These are phyloP conservation scores for Xestia ashworthii DNA, from an alignment of 2,888 invertebrate genomes.

Conservation along the genomic window DNA sequence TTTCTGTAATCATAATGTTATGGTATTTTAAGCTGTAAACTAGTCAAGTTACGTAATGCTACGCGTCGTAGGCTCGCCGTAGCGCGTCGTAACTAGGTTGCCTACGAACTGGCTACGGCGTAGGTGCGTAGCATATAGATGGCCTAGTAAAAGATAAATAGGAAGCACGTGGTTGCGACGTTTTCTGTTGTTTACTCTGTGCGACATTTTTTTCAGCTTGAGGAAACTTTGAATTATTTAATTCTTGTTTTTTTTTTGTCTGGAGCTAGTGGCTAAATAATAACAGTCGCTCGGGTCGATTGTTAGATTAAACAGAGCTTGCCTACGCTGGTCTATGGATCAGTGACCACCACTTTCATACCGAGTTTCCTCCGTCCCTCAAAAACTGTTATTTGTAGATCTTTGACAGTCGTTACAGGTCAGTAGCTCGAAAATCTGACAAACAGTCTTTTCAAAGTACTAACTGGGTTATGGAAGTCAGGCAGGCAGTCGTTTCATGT, in stretches of 20 bases:
- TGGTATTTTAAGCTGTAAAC: too few species aligned
- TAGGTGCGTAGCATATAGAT: slow-evolving; percentile 23
- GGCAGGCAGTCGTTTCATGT: neutral
- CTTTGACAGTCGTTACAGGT: neutral
- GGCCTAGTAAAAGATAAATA: neutral
- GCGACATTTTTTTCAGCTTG: neutral
- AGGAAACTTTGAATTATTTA: neutral
- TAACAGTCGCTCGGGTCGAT: neutral
- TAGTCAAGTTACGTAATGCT: slow-evolving; percentile 1
- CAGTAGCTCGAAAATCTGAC: neutral
- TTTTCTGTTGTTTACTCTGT: neutral
- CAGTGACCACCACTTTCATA: neutral
- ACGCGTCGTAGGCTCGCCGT: slow-evolving; percentile 29
- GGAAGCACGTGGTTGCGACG: neutral
- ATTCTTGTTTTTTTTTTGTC: neutral
- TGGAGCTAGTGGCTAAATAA: neutral
- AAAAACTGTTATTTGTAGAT: too few species aligned
- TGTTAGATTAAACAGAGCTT: neutral
- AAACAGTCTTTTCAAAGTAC: neutral
- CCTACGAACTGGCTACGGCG: slow-evolving; percentile 37
- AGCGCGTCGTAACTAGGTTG: slow-evolving; percentile 39
- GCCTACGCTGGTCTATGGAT: neutral
- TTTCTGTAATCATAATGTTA: too few species aligned
- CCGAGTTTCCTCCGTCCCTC: neutral
- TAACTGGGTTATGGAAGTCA: neutral